Evolutionary conservation across 1,140 invertebrate species (phyloP), one percentile per base, ranked within the genome.

Genomic region (Heliconius hermathena): DNA sequence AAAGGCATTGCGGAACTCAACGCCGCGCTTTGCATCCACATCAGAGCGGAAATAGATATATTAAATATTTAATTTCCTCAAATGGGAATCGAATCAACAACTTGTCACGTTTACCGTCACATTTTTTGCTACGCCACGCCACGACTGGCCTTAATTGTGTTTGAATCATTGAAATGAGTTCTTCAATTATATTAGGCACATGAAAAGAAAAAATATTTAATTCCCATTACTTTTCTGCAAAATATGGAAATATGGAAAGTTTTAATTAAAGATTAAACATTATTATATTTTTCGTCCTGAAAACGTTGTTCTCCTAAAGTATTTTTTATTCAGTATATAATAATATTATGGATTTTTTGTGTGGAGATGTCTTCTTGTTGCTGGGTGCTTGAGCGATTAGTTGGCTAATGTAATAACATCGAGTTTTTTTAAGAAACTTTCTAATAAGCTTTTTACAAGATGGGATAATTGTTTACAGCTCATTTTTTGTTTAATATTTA

Each of bases 231-330:
- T 86, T 87, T 87, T 90, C 88, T 66, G 74, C 75, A 26, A 82
- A 79, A 71, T 41, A 41, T 41, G 41, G 41, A 81, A 75, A 81
- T 80, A 83, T 73, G 77, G 79, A 87, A 91, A 90, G 82, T 89
- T 91, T 89, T 89, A 89, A 91, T 91, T 91, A 89, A 91, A 91
- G 82, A 87, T 90, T 86, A 85, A 85, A 82, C 78, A 85, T 89
- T 83, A 87, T 89, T 86, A 88, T 87, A 80, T 85, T 74, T 66
- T 79, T 78, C 82, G 77, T 88, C 79, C 22, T 85, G 77, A 77
- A 81, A 85, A 86, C 84, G 83, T 36, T 20, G 78, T 72, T 81
- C 83, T 73, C 80, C 84, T 82, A 57, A 81, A 87, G 83, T 81
- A 84, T 82, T 60, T 66, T 72, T 80, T 80, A 72, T 75, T 77